Evolutionary conservation across 2,888 invertebrate genomes (phyloP), one percentile per base, ranked within the genome.

Genomic region (Chydorus sphaericus): DNA sequence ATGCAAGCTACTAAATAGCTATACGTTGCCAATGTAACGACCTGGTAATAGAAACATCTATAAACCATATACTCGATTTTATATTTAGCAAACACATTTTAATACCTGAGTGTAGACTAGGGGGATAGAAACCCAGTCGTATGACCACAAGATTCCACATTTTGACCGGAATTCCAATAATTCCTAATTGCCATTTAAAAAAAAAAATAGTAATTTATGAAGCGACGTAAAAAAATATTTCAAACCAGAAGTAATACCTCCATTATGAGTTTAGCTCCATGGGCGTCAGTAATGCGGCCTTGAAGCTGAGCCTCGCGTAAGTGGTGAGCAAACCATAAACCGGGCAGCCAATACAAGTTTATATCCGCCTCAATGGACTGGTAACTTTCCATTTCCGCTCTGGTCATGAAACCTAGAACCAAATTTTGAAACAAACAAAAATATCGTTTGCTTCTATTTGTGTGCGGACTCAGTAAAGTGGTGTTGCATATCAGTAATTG

Each of bases 291-390:
- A 37, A 79, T 73, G 58, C 74, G 67, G 49, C 74, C 73, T 59
- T 72, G 73, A 48, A 69, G 69, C 39, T 73, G 69, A 14, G 78
- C 76, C 55, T 77, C 75, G 59, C 76, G 73, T 7, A 80, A 66
- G 14, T 79, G 67, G 61, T 72, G 73, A 60, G 78, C 74, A 62
- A 78, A 77, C 80, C 80, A 80, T 18, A 77, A 75, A 60, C 79
- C 74, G 0, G 80, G 80, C 53, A 80, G 77, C 78, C 79, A 80
- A 66, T 79, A 80, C 29, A 79, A 79, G 67, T 79, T 79, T 65
- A 76, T 76, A 65, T 79, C 78, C 60, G 75, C 77, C 23, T 54
- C 39, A 16, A 78, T 75, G 16, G 74, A 70, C 60, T 75, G 71
- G 63, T 74, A 77, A 62, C 77, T 71, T 54, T 75, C 72, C 59